A percentile compares a stretch with the other conserved stretches of the same genome.
phyloP scores from a whole-genome alignment of 2,888 invertebrate species.

The Electrophaes corylata region DNA sequence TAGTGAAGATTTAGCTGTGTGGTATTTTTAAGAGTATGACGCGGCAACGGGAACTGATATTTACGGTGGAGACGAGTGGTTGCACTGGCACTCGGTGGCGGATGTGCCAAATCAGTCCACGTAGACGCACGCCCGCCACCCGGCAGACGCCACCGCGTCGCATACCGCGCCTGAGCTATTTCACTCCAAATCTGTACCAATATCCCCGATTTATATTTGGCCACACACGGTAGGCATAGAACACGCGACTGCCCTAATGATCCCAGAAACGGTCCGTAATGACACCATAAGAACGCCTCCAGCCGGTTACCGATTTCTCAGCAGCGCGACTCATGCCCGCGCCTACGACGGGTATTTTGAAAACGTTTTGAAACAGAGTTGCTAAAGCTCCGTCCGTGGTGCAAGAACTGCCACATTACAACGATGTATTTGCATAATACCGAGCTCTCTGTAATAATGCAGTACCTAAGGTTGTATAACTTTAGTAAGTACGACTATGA shows the following conservation, averaged over 20 bases:
- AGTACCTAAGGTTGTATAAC: constrained; percentile 69
- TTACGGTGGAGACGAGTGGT: constrained; percentile 60
- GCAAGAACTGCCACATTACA: constrained; percentile 77
- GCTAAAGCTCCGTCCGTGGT: constrained; percentile 76
- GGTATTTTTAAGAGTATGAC: constrained; percentile 49
- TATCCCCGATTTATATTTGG: constrained; percentile 50
- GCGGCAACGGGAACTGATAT: constrained; percentile 67
- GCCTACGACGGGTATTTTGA: constrained; percentile 73
- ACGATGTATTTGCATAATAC: constrained; percentile 79
- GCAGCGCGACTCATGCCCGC: constrained; percentile 56
- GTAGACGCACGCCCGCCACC: constrained; percentile 69
- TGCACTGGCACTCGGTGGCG: constrained; percentile 71
- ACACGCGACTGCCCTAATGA: constrained; percentile 50
- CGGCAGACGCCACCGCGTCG: constrained; percentile 77
- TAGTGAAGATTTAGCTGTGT: constrained; percentile 45
- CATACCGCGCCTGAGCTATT: constrained; percentile 72
- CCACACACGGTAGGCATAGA: constrained; percentile 38
- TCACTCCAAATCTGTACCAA: constrained; percentile 57
- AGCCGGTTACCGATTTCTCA: constrained; percentile 52
- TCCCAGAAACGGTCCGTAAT: constrained; percentile 54
- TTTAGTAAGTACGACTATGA: no score
- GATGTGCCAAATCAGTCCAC: constrained; percentile 82
- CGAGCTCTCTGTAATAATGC: constrained; percentile 68
- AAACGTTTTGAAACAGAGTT: constrained; percentile 80
- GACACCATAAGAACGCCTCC: constrained; percentile 46